Base-by-base conservation (phyloP, 2,888 invertebrate species). In the Diarsia rubi region DNA sequence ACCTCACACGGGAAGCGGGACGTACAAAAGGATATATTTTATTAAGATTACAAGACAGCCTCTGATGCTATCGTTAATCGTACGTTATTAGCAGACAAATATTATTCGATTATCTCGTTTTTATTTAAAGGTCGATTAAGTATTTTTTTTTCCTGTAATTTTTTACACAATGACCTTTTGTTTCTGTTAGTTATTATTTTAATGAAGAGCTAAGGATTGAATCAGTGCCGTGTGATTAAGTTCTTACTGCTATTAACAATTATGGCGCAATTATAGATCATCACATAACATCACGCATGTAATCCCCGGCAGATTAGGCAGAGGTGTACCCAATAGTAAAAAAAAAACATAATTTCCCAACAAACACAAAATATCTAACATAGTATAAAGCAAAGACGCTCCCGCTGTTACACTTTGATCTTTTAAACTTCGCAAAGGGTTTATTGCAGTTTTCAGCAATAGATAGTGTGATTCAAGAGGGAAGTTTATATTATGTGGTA, bases 11-110 rank as follows among this genome's bases (percentile, higher is more conserved):
- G 81, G 70, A 63, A 64, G 72, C 83, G 70, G 75, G 73, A 69
- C 31, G 66, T 83, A 82, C 88, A 83, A 86, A 88, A 87, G 87
- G 75, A 86, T 85, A 84, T 79, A 82, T 77, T 69, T 84, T 81
- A 84, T 83, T 81, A 78, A 69, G 73, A 69, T 87, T 79, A 87
- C 74, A 78, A 70, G 83, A 82, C 71, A 54, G 49, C 42, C 66
- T 78, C 67, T 27, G 82, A 88, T 82, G 74, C 62, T 69, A 84
- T 79, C 84, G 66, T 54, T 79, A 77, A 81, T 64, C 71, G 54
- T 71, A 75, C 73, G 52, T 85, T 82, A 82, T 88, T 85, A 79
- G 70, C 78, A 75, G 79, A 84, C 81, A 82, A 86, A 82, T 83
- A 71, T 69, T 60, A 79, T 75, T 66, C 73, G 80, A 78, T 87